Conservation (phyloP, 2,888 invertebrate genomes). For the Pyrochroa serraticornis region DNA sequence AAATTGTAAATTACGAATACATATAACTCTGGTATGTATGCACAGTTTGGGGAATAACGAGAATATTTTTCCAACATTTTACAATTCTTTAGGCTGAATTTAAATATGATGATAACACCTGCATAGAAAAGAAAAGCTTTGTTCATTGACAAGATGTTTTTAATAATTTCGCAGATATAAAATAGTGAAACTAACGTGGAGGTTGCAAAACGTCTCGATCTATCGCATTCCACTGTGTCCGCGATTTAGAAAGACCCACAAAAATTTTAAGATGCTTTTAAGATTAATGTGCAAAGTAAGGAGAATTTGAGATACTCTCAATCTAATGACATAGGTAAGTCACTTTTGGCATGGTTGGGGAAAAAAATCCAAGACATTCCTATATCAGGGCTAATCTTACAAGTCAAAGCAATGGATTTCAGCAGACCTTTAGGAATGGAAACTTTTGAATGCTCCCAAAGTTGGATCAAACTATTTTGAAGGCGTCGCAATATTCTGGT, state of each 20-base stretch:
- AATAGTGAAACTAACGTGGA: constrained; percentile 8
- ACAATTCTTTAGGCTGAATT: no score
- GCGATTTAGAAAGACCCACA: no score
- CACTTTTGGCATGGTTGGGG: constrained; percentile 6
- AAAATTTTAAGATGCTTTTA: no score
- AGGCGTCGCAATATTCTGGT: no score
- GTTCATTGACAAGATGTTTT: constrained; percentile 6
- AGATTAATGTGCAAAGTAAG: background rate
- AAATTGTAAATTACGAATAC: no score
- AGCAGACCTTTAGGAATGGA: constrained; percentile 15
- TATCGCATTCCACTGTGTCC: no score
- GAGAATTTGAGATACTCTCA: constrained; percentile 6
- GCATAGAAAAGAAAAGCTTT: constrained; percentile 12
- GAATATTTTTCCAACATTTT: no score
- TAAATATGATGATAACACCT: no score
- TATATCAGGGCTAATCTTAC: constrained; percentile 9
- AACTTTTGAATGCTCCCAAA: constrained; percentile 14
- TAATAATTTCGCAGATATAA: constrained; percentile 5
- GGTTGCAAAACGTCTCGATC: constrained; percentile 1
- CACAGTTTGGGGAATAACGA: no score
- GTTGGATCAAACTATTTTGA: constrained; percentile 14
- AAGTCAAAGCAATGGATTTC: constrained; percentile 5
- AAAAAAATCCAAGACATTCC: constrained; percentile 9
- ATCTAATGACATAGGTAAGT: constrained; percentile 8
- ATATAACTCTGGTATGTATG: no score